Base-by-base conservation (phyloP, 2,113 vertebrate genomes). In the Struthio camelus region DNA sequence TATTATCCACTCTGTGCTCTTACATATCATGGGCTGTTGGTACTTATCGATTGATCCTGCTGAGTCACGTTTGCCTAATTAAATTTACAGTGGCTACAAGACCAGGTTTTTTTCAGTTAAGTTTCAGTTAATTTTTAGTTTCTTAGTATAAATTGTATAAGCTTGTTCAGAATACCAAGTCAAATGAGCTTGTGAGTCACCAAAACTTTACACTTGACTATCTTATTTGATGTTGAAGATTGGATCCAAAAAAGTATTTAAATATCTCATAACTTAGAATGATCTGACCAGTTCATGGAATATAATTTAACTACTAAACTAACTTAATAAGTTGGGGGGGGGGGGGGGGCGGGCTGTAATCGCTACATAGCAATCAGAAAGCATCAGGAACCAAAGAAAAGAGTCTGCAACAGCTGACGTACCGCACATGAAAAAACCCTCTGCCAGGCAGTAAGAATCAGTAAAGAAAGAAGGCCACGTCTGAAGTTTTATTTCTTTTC, bases 311-410 rank as follows among this genome's bases (percentile, higher is more conserved):
- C 24, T 51, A 5, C 13, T 73, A 11, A 58, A 24, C 2, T 40
- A 30, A 13, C 3, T 25, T 30, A 53, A 38, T 0, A 0, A 6
- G 2, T 28, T n/a, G 23, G 17, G 13, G 23, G n/a, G n/a, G n/a
- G n/a, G n/a, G n/a, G n/a, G n/a, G n/a, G n/a, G n/a, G n/a, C n/a
- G n/a, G 3, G 2, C 8, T 42, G 25, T 32, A 9, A 1, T 10
- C 7, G 6, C 11, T 71, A 30, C 2, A 8, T 8, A 79, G 1
- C 6, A 87, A 13, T 2, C 3, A 18, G 59, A 20, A 67, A 8
- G 3, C 34, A 4, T 9, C 32, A 53, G 5, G 1, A 40, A 25
- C 10, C 32, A 25, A 80, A 46, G 6, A 25, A 42, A 59, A 76
- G 20, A 51, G 42, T 50, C 20, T 2, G 5, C 9, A 75, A 17